Conservation (phyloP, 2,113 vertebrate species). For the Spermophilus dauricus region DNA sequence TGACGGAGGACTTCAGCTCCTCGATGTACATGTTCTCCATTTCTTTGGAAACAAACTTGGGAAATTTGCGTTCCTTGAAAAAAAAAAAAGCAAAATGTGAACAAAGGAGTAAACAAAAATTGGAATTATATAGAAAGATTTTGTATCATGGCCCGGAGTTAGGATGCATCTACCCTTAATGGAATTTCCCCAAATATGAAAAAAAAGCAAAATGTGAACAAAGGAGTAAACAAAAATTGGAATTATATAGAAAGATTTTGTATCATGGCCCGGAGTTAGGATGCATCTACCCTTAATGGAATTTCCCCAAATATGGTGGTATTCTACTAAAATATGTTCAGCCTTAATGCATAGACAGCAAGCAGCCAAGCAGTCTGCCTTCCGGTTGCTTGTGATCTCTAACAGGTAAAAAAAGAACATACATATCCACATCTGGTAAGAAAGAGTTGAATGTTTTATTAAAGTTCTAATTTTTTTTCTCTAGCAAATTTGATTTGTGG, state of each 20-base stretch:
- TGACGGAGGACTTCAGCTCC: conserved; percentile 98
- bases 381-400: not conserved
- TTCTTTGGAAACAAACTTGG: conserved; percentile 96
- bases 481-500: conserved; percentile 55
- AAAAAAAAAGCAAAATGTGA: conserved; percentile 77
- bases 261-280: not conserved
- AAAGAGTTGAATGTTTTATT: conserved; percentile 7
- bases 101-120: not conserved
- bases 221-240: not conserved
- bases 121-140: not conserved
- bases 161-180: not conserved
- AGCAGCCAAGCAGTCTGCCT: not conserved
- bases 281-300: not conserved
- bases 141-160: not conserved
- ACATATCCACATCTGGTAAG: not conserved
- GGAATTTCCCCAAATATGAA: too few relatives aligned
- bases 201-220: conserved; percentile 74
- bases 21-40: conserved; percentile 99
- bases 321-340: not conserved
- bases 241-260: not conserved
- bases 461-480: not conserved
- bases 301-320: not conserved
- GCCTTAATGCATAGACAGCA: not conserved
- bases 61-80: conserved; percentile 95
- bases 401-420: not conserved